Evolutionary conservation across 2,888 invertebrate species (phyloP).

Genomic region (Dermolepida albohirtum): DNA sequence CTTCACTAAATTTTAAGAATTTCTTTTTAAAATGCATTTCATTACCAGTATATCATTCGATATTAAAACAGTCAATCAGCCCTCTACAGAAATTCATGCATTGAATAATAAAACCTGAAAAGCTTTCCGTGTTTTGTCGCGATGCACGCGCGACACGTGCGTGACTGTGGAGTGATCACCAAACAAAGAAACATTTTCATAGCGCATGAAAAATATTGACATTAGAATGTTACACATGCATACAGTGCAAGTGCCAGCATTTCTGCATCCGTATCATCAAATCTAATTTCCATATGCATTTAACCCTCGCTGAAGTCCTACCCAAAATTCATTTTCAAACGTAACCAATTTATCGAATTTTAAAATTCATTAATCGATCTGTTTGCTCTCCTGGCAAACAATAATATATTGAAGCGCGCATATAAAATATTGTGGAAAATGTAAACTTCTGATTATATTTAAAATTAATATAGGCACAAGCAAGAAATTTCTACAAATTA

Average conservation of each 20-base stretch:
- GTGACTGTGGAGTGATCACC: conserved; percentile 51
- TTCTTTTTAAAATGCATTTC: conserved; percentile 38
- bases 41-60: conserved; percentile 48
- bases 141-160: conserved; percentile 55
- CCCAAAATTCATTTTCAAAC: conserved; percentile 15
- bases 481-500: too few relatives aligned
- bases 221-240: conserved; percentile 30
- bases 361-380: too few relatives aligned
- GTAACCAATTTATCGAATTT: background rate
- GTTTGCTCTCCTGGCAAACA: too few relatives aligned
- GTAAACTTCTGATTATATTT: too few relatives aligned
- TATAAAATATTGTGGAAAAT: too few relatives aligned
- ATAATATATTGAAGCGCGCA: too few relatives aligned
- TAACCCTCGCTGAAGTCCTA: conserved; percentile 38
- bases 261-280: conserved; percentile 3
- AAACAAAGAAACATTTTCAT: conserved; percentile 44
- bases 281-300: conserved; percentile 44
- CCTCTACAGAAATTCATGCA: conserved; percentile 56
- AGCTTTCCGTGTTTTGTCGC: conserved; percentile 60
- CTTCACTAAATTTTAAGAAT: conserved; percentile 22
- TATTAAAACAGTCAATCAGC: conserved; percentile 55
- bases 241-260: conserved; percentile 3
- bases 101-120: conserved; percentile 60
- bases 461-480: too few relatives aligned
- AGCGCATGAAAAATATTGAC: conserved; percentile 44